These are phyloP conservation scores for Drosophila cognata DNA, from an alignment of 2,888 invertebrate species.

Conservation along the genomic window DNA sequence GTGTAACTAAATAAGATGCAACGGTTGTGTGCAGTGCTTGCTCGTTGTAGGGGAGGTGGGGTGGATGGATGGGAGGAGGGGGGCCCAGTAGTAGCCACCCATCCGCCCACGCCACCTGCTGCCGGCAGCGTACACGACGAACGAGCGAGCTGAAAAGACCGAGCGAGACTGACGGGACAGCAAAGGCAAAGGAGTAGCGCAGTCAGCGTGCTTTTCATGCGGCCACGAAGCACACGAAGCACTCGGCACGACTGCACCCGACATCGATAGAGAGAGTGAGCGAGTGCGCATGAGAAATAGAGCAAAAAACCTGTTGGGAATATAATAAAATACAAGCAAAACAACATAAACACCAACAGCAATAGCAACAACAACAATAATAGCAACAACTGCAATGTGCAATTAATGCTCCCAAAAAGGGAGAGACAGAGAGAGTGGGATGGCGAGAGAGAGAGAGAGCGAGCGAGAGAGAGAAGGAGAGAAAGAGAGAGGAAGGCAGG, in stretches of 20 bases:
- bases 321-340: slow-evolving; percentile 79
- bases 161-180: slow-evolving; percentile 74
- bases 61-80: not conserved
- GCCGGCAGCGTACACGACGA: slow-evolving; percentile 72
- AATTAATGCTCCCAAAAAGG: slow-evolving; percentile 68
- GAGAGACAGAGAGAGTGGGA: slow-evolving; percentile 4
- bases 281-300: slow-evolving; percentile 52
- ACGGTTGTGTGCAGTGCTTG: slow-evolving; percentile 32
- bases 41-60: not conserved
- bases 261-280: slow-evolving; percentile 37
- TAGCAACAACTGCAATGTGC: slow-evolving; percentile 70
- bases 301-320: slow-evolving; percentile 53
- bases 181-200: slow-evolving; percentile 69
- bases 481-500: slow-evolving; percentile 23
- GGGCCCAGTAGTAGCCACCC: slow-evolving; percentile 17
- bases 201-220: slow-evolving; percentile 46
- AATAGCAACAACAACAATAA: slow-evolving; percentile 36
- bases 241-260: slow-evolving; percentile 41
- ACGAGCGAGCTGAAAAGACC: slow-evolving; percentile 80
- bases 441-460: slow-evolving; percentile 6
- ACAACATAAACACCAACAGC: slow-evolving; percentile 65
- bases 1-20: slow-evolving; percentile 80
- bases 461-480: slow-evolving; percentile 6
- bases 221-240: slow-evolving; percentile 29
- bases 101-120: slow-evolving; percentile 48